These are phyloP conservation scores for Nycticebus coucang DNA, from an alignment of 2,113 vertebrate genomes.

Conservation along the genomic window DNA sequence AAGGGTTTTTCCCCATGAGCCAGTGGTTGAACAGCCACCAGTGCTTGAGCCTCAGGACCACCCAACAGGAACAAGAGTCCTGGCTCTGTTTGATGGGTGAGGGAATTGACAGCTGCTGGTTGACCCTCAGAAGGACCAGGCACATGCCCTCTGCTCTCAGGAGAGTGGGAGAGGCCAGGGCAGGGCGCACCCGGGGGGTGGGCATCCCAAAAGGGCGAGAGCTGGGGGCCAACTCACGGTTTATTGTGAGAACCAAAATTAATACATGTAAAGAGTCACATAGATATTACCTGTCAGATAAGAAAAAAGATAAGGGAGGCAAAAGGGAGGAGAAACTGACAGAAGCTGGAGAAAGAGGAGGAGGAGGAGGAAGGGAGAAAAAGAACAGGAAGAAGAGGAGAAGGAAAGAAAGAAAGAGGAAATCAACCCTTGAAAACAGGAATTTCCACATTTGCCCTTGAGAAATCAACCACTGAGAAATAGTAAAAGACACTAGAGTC, in stretches of 20 bases:
- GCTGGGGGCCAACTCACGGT: background rate
- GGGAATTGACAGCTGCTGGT: background rate
- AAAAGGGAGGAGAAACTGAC: too few species aligned
- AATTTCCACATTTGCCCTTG: background rate
- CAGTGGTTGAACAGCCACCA: background rate
- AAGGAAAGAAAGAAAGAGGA: background rate
- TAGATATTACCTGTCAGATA: background rate
- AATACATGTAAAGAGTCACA: background rate
- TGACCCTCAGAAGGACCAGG: background rate
- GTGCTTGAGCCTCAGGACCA: background rate
- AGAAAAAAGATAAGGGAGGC: background rate
- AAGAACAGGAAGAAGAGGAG: accelerated
- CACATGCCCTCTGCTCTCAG: background rate
- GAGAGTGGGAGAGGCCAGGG: background rate
- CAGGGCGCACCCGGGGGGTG: too few species aligned
- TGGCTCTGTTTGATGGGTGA: too few species aligned
- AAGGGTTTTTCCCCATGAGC: background rate
- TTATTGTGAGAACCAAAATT: background rate
- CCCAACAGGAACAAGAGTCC: background rate
- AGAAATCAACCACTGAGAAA: background rate
- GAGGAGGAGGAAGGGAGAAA: background rate
- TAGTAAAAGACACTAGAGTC: background rate
- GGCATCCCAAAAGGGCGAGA: too few species aligned
- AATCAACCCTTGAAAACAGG: background rate
- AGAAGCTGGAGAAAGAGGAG: background rate